Conservation (phyloP, 2,113 vertebrate species). For the Mormoops blainvillei region DNA sequence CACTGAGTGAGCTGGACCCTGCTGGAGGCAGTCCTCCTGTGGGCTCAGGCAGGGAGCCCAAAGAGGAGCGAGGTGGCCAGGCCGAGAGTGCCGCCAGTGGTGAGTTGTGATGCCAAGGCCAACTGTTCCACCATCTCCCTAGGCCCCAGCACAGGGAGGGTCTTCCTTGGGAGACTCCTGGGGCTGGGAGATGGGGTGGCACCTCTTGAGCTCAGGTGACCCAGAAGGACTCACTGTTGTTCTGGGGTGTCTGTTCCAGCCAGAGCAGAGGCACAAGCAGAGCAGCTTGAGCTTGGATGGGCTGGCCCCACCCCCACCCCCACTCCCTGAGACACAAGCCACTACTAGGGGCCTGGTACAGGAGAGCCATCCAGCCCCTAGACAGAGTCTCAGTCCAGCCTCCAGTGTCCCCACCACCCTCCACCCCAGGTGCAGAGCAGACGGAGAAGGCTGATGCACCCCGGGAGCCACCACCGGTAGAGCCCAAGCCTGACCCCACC, state of each 20-base stretch:
- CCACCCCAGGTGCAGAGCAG: slow-evolving; percentile 44
- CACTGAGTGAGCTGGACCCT: background rate
- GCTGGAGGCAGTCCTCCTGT: accelerated
- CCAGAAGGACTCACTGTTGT: background rate
- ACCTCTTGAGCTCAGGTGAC: background rate
- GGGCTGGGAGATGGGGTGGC: background rate
- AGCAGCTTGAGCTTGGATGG: background rate
- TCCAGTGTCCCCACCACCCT: background rate
- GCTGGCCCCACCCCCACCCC: no score
- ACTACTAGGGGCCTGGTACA: background rate
- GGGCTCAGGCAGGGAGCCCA: slow-evolving; percentile 48
- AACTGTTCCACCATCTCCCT: background rate
- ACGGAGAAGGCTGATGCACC: background rate
- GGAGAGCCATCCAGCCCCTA: background rate
- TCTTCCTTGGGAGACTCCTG: background rate
- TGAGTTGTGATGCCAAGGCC: background rate
- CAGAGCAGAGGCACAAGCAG: background rate
- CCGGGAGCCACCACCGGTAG: accelerated
- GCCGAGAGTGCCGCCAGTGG: background rate
- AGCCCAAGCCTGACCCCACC: background rate
- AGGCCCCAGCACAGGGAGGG: background rate
- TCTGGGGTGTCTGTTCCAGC: background rate
- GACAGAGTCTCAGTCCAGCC: background rate
- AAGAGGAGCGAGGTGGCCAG: slow-evolving; percentile 34
- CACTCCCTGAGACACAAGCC: background rate